Evolutionary conservation across 2,797 vertebrate genomes (phyloP).

Genomic region (Coreius guichenoti): DNA sequence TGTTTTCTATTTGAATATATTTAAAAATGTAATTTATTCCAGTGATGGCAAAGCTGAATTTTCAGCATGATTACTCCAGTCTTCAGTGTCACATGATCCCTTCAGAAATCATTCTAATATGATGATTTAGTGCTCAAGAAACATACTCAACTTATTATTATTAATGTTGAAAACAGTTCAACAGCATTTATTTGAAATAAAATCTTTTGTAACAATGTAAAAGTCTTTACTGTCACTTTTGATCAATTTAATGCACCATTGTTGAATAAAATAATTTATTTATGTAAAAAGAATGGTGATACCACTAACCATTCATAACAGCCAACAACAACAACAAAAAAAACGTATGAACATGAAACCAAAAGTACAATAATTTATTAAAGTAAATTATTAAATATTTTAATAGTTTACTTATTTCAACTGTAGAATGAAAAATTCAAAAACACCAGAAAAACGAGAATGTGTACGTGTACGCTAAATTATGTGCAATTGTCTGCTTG

Average conservation of each 20-base stretch:
- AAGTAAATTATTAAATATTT: neutral
- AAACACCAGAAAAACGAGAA: neutral
- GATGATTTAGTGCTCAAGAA: neutral
- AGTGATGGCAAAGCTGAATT: neutral
- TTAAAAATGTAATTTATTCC: neutral
- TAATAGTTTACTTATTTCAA: neutral
- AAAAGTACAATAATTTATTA: neutral
- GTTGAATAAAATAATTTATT: neutral
- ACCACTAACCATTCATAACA: neutral
- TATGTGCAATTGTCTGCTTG: neutral
- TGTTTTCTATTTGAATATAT: neutral
- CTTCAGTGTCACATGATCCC: neutral
- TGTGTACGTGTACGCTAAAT: too few relatives aligned
- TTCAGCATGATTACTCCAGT: neutral
- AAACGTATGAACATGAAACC: neutral
- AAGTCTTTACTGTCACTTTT: neutral
- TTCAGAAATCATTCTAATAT: neutral
- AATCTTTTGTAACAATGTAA: neutral
- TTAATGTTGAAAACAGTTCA: neutral
- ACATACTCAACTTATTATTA: neutral
- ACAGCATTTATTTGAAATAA: neutral
- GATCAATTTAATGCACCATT: neutral
- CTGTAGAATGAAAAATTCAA: neutral
- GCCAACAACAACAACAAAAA: neutral
- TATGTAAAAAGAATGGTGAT: neutral